phyloP scores from a whole-genome alignment of 2,797 vertebrate species.

The Esox lucius region DNA sequence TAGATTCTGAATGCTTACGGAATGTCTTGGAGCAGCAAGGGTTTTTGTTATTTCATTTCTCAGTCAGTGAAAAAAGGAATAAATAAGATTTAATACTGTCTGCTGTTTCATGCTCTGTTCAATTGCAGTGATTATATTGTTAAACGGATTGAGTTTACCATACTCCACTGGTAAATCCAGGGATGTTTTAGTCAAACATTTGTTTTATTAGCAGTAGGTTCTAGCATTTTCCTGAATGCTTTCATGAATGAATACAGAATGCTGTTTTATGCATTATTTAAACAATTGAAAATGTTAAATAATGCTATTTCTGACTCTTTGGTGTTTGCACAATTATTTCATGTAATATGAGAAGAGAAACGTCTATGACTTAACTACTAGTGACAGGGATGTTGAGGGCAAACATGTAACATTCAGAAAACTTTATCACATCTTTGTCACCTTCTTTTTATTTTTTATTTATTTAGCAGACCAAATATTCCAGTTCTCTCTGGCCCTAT shows the following conservation, averaged over 20 bases:
- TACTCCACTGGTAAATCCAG: neutral
- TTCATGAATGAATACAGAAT: neutral
- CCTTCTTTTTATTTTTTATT: neutral
- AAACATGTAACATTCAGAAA: neutral
- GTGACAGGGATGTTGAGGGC: neutral
- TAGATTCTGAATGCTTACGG: neutral
- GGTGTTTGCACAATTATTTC: neutral
- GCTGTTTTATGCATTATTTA: neutral
- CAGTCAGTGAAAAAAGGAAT: slow-evolving; percentile 12
- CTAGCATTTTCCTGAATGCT: neutral
- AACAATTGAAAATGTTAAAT: neutral
- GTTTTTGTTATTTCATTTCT: slow-evolving; percentile 22
- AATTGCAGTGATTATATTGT: slow-evolving; percentile 1
- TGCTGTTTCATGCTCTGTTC: neutral
- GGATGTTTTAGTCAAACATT: neutral
- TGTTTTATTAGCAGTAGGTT: neutral
- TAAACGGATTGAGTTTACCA: neutral
- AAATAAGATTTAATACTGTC: neutral
- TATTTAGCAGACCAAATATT: slow-evolving; percentile 48
- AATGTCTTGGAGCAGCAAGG: slow-evolving; percentile 10
- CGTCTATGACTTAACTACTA: neutral
- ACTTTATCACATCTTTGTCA: neutral
- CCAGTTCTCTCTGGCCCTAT: slow-evolving; percentile 54
- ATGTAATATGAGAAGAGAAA: neutral
- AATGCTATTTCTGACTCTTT: neutral